Base-by-base conservation (phyloP, 2,888 invertebrate genomes). In the Nomada ruficornis region DNA sequence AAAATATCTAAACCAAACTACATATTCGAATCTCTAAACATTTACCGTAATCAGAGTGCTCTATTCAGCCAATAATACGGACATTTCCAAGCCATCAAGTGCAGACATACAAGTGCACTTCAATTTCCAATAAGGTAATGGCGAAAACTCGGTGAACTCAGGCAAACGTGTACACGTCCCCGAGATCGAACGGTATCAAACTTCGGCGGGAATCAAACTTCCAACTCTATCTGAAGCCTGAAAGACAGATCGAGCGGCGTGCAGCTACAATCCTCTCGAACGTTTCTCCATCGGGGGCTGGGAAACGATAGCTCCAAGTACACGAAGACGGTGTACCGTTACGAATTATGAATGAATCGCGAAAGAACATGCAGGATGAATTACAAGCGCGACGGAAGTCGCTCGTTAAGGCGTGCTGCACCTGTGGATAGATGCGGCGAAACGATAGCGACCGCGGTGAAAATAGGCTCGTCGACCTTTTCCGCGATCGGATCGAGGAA, bases 391-490 rank as follows among this genome's bases (percentile, higher is more conserved):
- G 82, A 77, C 86, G 88, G 88, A 88, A 85, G 83, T 82, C 23
- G 67, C 80, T 82, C 74, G 74, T 88, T 86, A 86, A 86, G 71
- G 67, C 65, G 59, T 47, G 80, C 57, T 85, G 79, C 86, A 88
- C 83, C 86, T 88, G 83, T 68, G 59, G 69, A 77, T 75, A 80
- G 77, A 81, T 78, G 77, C 77, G 54, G 67, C 52, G 79, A 76
- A 69, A 81, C 69, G 84, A 80, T 87, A 90, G 89, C 87, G 54
- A 84, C 71, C 86, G 84, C 88, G 89, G 88, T 88, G 76, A 79
- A 85, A 87, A 83, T 82, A 77, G 74, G 80, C 73, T 50, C 23
- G 80, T 65, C 81, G 74, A 68, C 62, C 79, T 67, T 47, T 68
- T 57, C 50, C 50, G 42, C 50, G 67, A 72, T 74, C 85, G 62